Conservation (phyloP, 1,140 invertebrate genomes). For the Bombus turneri region DNA sequence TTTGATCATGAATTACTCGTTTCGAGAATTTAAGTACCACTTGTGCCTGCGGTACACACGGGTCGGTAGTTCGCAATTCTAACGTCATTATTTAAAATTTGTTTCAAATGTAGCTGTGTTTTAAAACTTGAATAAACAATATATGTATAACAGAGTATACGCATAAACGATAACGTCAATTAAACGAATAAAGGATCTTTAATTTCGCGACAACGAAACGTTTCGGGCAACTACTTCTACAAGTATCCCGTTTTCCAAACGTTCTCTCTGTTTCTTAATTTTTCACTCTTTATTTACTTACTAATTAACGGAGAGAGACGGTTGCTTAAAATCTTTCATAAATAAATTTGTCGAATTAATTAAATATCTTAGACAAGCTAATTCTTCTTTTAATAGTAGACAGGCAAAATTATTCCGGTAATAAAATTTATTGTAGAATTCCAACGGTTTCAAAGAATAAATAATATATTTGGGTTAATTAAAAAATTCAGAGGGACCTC, state of each 20-base stretch:
- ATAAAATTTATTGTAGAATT: background rate
- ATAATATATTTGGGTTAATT: background rate
- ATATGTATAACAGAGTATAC: background rate
- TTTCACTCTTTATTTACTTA: background rate
- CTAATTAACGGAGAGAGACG: background rate
- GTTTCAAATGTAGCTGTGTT: slow-evolving; percentile 9
- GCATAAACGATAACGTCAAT: background rate
- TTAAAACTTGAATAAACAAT: background rate
- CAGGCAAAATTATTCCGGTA: background rate
- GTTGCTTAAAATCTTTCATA: background rate
- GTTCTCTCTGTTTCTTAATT: background rate
- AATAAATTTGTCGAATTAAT: background rate
- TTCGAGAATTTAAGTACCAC: slow-evolving; percentile 32
- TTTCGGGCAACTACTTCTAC: background rate
- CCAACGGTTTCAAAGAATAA: no score
- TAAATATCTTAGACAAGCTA: background rate
- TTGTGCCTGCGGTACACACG: background rate
- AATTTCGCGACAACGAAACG: slow-evolving; percentile 14
- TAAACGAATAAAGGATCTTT: slow-evolving; percentile 1
- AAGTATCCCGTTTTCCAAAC: background rate
- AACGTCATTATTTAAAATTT: slow-evolving; percentile 20
- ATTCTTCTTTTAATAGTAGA: background rate
- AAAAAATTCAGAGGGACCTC: background rate
- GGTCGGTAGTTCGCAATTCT: background rate
- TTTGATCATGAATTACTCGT: slow-evolving; percentile 19